Evolutionary conservation across 2,113 vertebrate species (phyloP).

Genomic region (Arothron firmamentum): DNA sequence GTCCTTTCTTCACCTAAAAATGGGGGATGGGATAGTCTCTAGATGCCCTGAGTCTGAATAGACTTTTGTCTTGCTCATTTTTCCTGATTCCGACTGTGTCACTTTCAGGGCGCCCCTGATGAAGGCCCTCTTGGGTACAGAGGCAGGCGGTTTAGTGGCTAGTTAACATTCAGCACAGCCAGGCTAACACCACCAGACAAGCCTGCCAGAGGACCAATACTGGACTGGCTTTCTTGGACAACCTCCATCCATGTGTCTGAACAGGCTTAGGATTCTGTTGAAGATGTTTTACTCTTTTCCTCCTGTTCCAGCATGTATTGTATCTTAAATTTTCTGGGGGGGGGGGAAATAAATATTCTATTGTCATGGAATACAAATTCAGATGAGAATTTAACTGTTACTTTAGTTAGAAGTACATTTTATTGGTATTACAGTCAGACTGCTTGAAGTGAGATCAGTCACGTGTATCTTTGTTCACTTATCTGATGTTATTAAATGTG

Average conservation of each 20-base stretch:
- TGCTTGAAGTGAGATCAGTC: background rate
- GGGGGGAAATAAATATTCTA: too few relatives aligned
- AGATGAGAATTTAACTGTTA: too few relatives aligned
- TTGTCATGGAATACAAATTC: too few relatives aligned
- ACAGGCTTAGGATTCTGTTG: slow-evolving; percentile 10
- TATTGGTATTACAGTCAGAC: background rate
- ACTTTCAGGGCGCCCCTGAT: slow-evolving; percentile 85
- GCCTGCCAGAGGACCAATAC: slow-evolving; percentile 25
- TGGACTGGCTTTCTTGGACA: slow-evolving; percentile 39
- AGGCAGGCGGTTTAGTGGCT: slow-evolving; percentile 77
- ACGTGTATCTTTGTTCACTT: background rate
- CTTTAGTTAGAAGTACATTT: background rate
- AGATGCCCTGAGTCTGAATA: slow-evolving; percentile 85
- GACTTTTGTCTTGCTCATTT: slow-evolving; percentile 95
- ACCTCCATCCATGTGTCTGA: slow-evolving; percentile 3
- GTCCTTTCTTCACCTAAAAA: slow-evolving; percentile 56
- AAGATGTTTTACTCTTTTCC: background rate
- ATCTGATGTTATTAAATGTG: slow-evolving; percentile 8
- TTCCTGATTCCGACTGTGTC: slow-evolving; percentile 89
- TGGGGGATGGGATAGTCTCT: slow-evolving; percentile 80
- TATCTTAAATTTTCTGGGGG: too few relatives aligned
- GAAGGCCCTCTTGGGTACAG: slow-evolving; percentile 78
- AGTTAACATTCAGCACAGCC: slow-evolving; percentile 86
- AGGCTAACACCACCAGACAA: slow-evolving; percentile 30
- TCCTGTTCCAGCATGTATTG: background rate